phyloP scores from a whole-genome alignment of 2,113 vertebrate genomes.

The Strix uralensis region DNA sequence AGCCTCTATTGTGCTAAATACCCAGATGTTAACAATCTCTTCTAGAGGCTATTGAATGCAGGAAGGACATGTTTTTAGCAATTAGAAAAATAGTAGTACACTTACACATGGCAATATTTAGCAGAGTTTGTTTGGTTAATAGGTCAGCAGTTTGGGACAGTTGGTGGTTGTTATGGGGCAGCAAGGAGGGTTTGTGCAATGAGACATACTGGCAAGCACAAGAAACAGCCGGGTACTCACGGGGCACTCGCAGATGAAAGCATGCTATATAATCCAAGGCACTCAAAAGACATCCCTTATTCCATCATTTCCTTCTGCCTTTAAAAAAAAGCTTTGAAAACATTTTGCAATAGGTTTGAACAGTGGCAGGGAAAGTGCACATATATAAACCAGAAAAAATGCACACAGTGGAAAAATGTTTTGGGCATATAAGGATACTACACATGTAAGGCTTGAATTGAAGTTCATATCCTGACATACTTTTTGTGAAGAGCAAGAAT shows the following conservation, averaged over 20 bases:
- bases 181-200: neutral
- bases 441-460: neutral
- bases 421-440: neutral
- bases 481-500: neutral
- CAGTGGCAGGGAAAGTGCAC: neutral
- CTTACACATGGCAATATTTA: constrained; percentile 71
- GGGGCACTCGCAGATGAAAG: neutral
- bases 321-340: neutral
- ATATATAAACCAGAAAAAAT: neutral
- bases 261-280: neutral
- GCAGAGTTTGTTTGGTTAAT: constrained; percentile 59
- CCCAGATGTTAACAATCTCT: constrained; percentile 70
- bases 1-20: constrained; percentile 43
- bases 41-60: constrained; percentile 28
- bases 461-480: neutral
- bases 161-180: constrained; percentile 10
- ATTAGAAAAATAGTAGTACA: constrained; percentile 63
- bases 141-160: constrained; percentile 44
- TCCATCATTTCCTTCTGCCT: neutral
- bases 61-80: constrained; percentile 68
- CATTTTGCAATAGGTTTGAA: neutral
- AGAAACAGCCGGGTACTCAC: neutral
- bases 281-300: neutral
- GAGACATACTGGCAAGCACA: fast-evolving
- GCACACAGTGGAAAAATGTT: fast-evolving